Evolutionary conservation across 2,888 invertebrate genomes (phyloP).

Genomic region (Eupithecia abbreviata): DNA sequence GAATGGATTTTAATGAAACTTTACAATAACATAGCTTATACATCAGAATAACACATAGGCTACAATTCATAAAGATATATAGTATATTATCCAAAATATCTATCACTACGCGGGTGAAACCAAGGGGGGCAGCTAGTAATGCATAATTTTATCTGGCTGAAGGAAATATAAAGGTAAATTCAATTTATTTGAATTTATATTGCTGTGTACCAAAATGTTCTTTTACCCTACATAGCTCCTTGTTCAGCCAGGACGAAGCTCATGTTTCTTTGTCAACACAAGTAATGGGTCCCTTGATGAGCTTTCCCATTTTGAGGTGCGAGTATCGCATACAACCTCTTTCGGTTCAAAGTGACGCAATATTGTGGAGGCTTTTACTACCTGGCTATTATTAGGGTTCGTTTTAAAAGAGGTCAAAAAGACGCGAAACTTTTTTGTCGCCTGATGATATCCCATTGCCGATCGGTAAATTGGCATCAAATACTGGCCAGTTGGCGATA

Average conservation of each 20-base stretch:
- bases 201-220: not conserved
- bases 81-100: too few species aligned
- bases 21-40: too few species aligned
- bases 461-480: not conserved
- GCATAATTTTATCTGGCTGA: too few species aligned
- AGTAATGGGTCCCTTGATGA: slow-evolving; percentile 26
- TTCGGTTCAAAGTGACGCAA: slow-evolving; percentile 8
- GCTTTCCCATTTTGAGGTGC: slow-evolving; percentile 15
- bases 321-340: slow-evolving; percentile 6
- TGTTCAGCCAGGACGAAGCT: slow-evolving; percentile 12
- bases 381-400: not conserved
- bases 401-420: not conserved
- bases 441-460: not conserved
- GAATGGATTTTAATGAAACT: too few species aligned
- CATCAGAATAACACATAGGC: too few species aligned
- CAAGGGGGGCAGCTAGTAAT: too few species aligned
- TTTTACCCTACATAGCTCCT: not conserved
- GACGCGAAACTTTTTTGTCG: not conserved
- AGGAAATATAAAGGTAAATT: not conserved
- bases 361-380: not conserved
- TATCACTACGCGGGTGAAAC: too few species aligned
- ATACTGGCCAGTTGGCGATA: not conserved
- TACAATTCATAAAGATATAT: too few species aligned
- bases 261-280: slow-evolving; percentile 29
- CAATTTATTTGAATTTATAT: not conserved